These are phyloP conservation scores for Panurus biarmicus DNA, from an alignment of 2,113 vertebrate species.

Conservation along the genomic window DNA sequence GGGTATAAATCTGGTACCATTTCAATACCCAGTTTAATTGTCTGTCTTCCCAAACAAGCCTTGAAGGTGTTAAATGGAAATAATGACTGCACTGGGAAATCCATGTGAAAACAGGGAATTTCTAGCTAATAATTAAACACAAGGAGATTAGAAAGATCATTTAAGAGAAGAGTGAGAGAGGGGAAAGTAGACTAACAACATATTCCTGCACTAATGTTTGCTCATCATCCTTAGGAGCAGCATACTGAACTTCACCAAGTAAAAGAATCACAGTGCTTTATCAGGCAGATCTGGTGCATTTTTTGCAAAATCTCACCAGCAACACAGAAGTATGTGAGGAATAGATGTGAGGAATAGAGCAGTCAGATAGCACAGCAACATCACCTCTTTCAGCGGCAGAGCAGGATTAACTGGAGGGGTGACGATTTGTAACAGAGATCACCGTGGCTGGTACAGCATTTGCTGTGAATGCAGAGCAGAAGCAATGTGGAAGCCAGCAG, in stretches of 20 bases:
- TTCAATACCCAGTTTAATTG: neutral
- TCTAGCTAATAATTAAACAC: neutral
- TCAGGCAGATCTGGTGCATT: neutral
- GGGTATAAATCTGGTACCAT: neutral
- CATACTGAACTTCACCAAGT: neutral
- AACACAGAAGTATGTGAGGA: neutral
- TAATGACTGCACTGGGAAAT: neutral
- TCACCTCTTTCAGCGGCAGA: neutral
- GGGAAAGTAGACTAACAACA: neutral
- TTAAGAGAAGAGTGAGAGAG: neutral
- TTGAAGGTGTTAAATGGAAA: neutral
- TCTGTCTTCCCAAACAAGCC: neutral
- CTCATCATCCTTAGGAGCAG: neutral
- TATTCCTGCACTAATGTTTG: neutral
- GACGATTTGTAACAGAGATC: neutral
- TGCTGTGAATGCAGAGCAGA: neutral
- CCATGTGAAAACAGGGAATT: neutral
- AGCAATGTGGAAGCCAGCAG: neutral
- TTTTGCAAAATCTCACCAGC: neutral
- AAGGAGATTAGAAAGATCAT: neutral
- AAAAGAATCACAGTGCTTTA: neutral
- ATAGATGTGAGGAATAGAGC: neutral
- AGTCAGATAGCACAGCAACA: neutral
- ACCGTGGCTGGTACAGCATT: fast-evolving
- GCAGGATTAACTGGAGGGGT: neutral